A percentile compares a stretch with the other conserved stretches of the same genome.
Evolutionary conservation across 2,888 invertebrate species (phyloP).

Genomic region (Phania funesta): DNA sequence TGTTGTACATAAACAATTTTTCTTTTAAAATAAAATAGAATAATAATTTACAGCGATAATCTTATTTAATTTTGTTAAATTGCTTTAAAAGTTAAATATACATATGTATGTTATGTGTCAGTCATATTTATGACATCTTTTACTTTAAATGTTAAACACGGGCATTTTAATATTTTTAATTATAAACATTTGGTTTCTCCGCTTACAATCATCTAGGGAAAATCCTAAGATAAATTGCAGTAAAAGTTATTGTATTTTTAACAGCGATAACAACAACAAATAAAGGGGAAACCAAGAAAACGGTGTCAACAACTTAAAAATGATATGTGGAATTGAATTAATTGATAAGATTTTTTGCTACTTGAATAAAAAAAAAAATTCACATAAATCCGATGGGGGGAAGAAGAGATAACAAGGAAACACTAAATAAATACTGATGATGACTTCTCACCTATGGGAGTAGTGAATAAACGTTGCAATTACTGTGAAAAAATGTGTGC

Average conservation of each 20-base stretch:
- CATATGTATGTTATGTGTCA: too few relatives aligned
- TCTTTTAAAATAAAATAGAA: too few relatives aligned
- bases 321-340: conserved; percentile 6
- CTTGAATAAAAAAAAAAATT: too few relatives aligned
- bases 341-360: not conserved
- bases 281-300: conserved; percentile 10
- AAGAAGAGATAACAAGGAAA: not conserved
- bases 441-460: not conserved
- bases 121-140: not conserved
- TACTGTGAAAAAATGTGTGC: not conserved
- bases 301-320: conserved; percentile 27
- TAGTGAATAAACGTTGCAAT: not conserved
- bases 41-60: too few relatives aligned
- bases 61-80: too few relatives aligned
- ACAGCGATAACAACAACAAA: conserved; percentile 41
- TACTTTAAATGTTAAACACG: conserved; percentile 41
- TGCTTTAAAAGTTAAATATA: too few relatives aligned
- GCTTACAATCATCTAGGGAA: conserved; percentile 33
- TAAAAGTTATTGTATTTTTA: conserved; percentile 16
- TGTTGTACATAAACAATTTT: too few relatives aligned
- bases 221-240: conserved; percentile 48
- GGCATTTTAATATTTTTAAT: conserved; percentile 32
- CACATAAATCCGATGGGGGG: not conserved
- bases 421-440: not conserved
- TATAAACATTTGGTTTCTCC: conserved; percentile 30